Evolutionary conservation across 2,113 vertebrate species (phyloP).

Genomic region (Otolemur garnettii): DNA sequence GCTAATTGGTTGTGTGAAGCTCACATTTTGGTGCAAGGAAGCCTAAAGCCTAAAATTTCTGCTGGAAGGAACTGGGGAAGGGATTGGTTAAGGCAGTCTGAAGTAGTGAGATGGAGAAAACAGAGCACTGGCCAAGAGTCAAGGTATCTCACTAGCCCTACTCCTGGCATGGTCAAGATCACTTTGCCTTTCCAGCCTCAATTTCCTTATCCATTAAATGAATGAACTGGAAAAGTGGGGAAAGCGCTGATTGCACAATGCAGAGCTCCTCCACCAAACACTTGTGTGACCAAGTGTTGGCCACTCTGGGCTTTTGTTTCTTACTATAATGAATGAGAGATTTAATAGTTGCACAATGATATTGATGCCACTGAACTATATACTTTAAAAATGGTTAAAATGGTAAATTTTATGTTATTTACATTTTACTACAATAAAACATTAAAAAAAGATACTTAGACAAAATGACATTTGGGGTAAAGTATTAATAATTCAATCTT

Average conservation of each 20-base stretch:
- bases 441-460: constrained; percentile 40
- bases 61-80: constrained; percentile 24
- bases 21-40: constrained; percentile 61
- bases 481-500: background rate
- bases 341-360: background rate
- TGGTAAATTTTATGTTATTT: background rate
- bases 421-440: background rate
- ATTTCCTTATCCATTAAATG: background rate
- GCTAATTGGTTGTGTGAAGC: constrained; percentile 74
- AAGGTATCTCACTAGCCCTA: background rate
- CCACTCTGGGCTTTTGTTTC: background rate
- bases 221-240: background rate
- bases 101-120: background rate
- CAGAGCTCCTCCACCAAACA: background rate
- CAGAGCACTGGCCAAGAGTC: background rate
- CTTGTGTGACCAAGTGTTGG: background rate
- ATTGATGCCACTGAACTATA: background rate
- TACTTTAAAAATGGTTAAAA: background rate
- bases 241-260: background rate
- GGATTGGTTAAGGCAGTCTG: background rate
- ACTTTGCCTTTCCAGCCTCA: background rate
- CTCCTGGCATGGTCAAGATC: background rate
- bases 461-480: background rate
- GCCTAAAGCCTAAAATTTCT: constrained; percentile 62
- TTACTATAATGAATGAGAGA: background rate